Percentiles rank a stretch among this genome's conserved stretches.
phyloP scores from a whole-genome alignment of 2,113 vertebrate species.

The Neolamprologus ventralis region DNA sequence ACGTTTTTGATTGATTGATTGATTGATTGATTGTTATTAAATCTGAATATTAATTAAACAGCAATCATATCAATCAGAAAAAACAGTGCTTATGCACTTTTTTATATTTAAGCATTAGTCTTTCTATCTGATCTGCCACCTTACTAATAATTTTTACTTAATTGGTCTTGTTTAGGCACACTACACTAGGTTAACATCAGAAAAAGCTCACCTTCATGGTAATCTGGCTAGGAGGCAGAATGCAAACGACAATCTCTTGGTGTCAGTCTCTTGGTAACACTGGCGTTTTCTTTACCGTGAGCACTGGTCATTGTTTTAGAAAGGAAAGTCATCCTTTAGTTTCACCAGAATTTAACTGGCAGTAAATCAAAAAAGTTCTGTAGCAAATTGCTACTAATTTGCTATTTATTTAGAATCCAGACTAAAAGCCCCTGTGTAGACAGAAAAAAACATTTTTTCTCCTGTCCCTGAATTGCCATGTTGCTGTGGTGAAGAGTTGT shows the following conservation, averaged over 20 bases:
- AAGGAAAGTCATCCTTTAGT: background rate
- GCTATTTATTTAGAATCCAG: background rate
- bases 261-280: background rate
- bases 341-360: background rate
- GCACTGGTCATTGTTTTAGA: background rate
- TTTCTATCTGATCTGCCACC: background rate
- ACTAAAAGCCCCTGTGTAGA: background rate
- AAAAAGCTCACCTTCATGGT: background rate
- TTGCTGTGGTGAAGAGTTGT: background rate
- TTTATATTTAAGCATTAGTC: background rate
- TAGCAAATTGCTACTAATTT: background rate
- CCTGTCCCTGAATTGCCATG: background rate
- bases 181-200: background rate
- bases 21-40: background rate
- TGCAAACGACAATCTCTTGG: accelerated
- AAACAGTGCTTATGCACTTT: background rate
- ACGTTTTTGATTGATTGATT: background rate
- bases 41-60: background rate
- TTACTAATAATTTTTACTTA: background rate
- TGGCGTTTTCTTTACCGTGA: background rate
- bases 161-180: background rate
- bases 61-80: background rate
- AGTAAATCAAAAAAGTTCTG: background rate
- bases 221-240: background rate
- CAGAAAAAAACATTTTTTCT: background rate